Evolutionary conservation across 2,888 invertebrate species (phyloP), one percentile per base, ranked within the genome.

Genomic region (Schizotus pectinicornis): DNA sequence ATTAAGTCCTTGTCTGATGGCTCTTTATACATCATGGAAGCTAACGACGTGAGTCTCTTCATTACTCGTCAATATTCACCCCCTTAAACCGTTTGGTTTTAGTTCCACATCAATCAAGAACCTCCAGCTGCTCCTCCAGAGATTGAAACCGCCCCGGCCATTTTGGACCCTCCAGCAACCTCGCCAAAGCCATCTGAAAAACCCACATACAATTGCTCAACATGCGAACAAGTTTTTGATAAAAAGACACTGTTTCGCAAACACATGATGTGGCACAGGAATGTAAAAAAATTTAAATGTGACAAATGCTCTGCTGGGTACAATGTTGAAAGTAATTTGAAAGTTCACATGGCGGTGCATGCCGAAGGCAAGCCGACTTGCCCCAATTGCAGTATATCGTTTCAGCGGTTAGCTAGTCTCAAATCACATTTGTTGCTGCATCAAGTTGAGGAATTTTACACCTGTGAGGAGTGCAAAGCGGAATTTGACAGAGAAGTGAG

Each of bases 371-470:
- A 64, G 52, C 72, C 70, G 6, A 68, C 61, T 13, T 80, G 80
- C 63, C 79, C 79, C n/a, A 71, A 78, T 59, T 80, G 80, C 65
- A 64, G 74, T 12, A 68, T 76, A 53, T 71, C 70, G 46, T 78
- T 78, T 64, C 74, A 77, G 61, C 69, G 80, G 56, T 62, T 71
- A 38, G 80, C 80, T 8, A 77, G 79, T 67, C 72, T 80, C 48
- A 79, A 76, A 57, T 73, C 79, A 1, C 80, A 80, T 72, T 67
- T 79, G 52, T 65, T 75, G 54, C 41, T 77, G 31, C 80, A 80
- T 66, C 75, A 79, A 70, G 73, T 77, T 33, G 78, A 79, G 37
- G 79, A 80, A 62, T 65, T 73, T n/a, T 73, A 74, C 63, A 63
- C 65, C 14, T 80, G 79, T 64, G 69, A 72, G 8, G 74, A 76